These are phyloP conservation scores for Lonchura striata DNA, from an alignment of 2,113 vertebrate genomes.

Conservation along the genomic window DNA sequence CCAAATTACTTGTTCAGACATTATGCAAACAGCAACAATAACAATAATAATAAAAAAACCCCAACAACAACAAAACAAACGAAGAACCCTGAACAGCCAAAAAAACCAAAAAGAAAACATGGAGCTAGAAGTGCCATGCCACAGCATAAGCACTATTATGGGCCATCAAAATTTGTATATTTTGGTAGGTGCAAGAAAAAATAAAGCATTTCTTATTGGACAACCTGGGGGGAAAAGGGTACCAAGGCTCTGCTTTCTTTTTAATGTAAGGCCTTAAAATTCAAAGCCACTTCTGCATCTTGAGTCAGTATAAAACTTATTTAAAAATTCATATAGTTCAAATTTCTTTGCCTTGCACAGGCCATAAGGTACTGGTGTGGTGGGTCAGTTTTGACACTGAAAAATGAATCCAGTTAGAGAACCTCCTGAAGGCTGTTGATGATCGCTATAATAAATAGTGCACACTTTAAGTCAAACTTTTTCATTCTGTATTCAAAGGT, in stretches of 20 bases:
- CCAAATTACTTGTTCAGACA: background rate
- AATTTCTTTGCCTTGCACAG: slow-evolving; percentile 74
- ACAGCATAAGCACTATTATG: background rate
- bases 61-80: background rate
- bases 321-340: slow-evolving; percentile 80
- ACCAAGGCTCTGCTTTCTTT: slow-evolving; percentile 28
- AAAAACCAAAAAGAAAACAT: background rate
- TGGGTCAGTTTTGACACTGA: slow-evolving; percentile 84
- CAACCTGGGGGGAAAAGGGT: background rate
- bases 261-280: slow-evolving; percentile 66
- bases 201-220: slow-evolving; percentile 1
- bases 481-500: slow-evolving; percentile 87
- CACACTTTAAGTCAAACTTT: slow-evolving; percentile 86
- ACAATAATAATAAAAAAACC: background rate
- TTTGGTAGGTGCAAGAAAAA: background rate
- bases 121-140: background rate
- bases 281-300: slow-evolving; percentile 65
- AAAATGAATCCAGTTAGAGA: slow-evolving; percentile 84
- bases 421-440: slow-evolving; percentile 83
- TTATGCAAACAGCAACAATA: background rate
- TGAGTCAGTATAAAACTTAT: slow-evolving; percentile 76
- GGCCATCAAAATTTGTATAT: background rate
- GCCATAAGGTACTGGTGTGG: slow-evolving; percentile 75
- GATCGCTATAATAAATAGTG: slow-evolving; percentile 84
- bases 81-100: background rate